Evolutionary conservation across 92 coral and sea anemone species (phyloP), one percentile per base, ranked within the genome.

Genomic region (Actinostola sp.): DNA sequence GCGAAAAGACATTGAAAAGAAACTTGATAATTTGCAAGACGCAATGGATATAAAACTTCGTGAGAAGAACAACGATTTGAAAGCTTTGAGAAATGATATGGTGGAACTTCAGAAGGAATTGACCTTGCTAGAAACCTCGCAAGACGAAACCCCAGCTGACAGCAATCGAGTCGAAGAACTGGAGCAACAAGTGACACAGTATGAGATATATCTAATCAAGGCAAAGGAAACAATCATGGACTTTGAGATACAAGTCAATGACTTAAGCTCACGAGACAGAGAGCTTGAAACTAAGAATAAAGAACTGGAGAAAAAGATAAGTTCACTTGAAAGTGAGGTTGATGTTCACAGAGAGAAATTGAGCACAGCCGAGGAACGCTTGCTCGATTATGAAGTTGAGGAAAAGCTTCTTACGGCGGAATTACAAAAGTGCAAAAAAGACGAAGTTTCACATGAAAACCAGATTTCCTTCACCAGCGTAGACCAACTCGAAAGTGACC

Each of bases 401-500:
- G 91, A 86, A 46, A 86, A 86, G 49, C 81, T 82, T 2, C 80
- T 89, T 2, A 55, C 83, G 14, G 88, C 88, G 8, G 96, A 83
- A 77, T 78, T 86, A 34, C 92, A 78, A 41, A 85, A 73, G 45
- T 68, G 73, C 32, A 80, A 64, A 59, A 80, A 59, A 61, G 88
- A 83, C 14, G 72, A 61, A 26, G 82, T 32, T 7, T n/a, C 57
- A 20, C 50, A 49, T 8, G 74, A 68, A 20, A 33, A 24, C 14
- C 25, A 38, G 1, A 51, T 68, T 21, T 44, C 62, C 31, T 61
- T 68, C 43, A 43, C 61, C 3, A 50, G 31, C 10, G 74, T 68
- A 4, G 48, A 52, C 25, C 27, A 26, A 15, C 46, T 68, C 0
- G 62, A 68, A 27, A 68, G 58, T 21, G 62, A 51, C 16, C 74